Base-by-base conservation (phyloP, 2,888 invertebrate genomes). In the Aelia acuminata region DNA sequence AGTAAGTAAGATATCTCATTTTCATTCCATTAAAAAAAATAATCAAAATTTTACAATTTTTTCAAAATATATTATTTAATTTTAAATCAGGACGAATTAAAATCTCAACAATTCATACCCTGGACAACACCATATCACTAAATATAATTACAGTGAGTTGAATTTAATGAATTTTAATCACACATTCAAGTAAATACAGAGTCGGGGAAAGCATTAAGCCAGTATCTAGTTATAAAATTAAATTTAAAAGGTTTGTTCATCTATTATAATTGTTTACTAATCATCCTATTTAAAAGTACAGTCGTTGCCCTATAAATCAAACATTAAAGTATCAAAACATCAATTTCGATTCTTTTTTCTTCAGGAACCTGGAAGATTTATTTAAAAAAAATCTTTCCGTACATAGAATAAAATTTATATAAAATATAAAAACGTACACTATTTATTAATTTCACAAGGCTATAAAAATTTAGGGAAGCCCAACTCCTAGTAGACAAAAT, bases 71-170 rank as follows among this genome's bases (percentile, higher is more conserved):
- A 63, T 63, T 31, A 1, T 53, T 84, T 50, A 48, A 48, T 22
- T 22, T 35, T 11, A 53, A 18, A n/a, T 80, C 31, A 49, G 48
- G 26, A 50, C 5, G 47, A 84, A 84, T 84, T 18, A 39, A 35
- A 53, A 53, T 70, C 63, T 70, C 63, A 26, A 85, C 26, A 49
- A 53, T 49, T 31, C 49, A 31, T 53, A 85, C 49, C 48, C 48
- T 48, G 85, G 53, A 49, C 85, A 49, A 85, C 3, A 85, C 26
- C 47, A 18, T 84, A 48, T 84, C 15, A 11, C 20, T 84, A 84
- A 43, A 84, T 48, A 49, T 35, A 85, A 53, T 50, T n/a, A 48
- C 35, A 35, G 35, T n/a, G 22, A 84, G 7, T 43, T 31, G 22
- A 35, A 70, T n/a, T n/a, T n/a, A 70, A 35, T 18, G 15, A 8